These are phyloP conservation scores for Python bivittatus DNA, from an alignment of 2,113 vertebrate genomes.

Conservation along the genomic window DNA sequence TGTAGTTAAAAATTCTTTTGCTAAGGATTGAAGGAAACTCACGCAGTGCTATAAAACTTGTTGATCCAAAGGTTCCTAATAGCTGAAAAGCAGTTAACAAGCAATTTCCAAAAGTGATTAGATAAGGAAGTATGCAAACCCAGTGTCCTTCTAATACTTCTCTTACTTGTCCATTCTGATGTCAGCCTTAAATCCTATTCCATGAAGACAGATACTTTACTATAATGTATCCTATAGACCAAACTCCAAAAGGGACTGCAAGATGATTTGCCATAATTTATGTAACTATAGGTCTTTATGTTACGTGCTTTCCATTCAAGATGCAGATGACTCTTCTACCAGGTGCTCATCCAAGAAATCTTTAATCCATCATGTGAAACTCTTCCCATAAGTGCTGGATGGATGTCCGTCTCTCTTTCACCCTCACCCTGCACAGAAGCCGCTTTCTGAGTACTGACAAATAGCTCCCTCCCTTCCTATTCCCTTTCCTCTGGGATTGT, in stretches of 20 bases:
- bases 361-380: slow-evolving; percentile 40
- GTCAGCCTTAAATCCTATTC: not conserved
- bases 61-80: not conserved
- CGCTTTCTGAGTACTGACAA: slow-evolving; percentile 13
- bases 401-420: slow-evolving; percentile 29
- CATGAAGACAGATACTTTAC: slow-evolving; percentile 27
- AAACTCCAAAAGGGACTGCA: slow-evolving; percentile 25
- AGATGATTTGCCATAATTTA: slow-evolving; percentile 43
- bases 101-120: not conserved
- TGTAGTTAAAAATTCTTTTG: not conserved
- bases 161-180: not conserved
- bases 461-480: not conserved
- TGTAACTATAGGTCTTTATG: slow-evolving; percentile 38
- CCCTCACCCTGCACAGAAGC: slow-evolving; percentile 8
- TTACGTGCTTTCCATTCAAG: slow-evolving; percentile 33
- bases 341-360: not conserved
- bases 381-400: slow-evolving; percentile 27
- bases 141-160: not conserved
- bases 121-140: not conserved
- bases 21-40: no score
- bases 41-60: no score
- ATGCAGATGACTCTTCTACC: slow-evolving; percentile 1
- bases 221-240: not conserved
- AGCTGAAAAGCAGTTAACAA: not conserved
- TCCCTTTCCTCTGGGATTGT: slow-evolving; percentile 20